phyloP scores from a whole-genome alignment of 2,113 vertebrate genomes.

The Dicerorhinus sumatrensis region DNA sequence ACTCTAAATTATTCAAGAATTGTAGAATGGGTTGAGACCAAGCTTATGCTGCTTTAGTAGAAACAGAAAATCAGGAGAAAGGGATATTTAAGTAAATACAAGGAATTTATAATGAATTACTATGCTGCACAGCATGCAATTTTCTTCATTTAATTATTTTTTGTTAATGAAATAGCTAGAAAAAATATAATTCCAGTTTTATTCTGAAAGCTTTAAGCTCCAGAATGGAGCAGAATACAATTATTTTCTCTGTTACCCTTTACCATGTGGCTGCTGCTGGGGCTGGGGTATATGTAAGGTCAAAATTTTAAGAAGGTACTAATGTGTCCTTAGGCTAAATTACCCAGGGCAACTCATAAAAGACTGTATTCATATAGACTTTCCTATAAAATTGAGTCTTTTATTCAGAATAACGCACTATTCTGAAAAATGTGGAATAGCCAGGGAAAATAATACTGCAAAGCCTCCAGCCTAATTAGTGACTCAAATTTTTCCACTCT shows the following conservation, averaged over 20 bases:
- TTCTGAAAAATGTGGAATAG: neutral
- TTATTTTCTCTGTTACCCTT: neutral
- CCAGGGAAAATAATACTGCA: neutral
- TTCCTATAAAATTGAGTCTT: neutral
- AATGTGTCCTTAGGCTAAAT: neutral
- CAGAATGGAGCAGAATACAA: neutral
- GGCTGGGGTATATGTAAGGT: neutral
- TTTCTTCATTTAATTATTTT: slow-evolving; percentile 20
- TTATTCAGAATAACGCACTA: neutral
- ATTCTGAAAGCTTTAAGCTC: neutral
- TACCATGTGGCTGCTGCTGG: neutral
- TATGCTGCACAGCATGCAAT: neutral
- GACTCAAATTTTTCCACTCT: neutral
- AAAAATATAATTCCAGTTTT: neutral
- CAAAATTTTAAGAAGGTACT: neutral
- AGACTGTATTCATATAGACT: neutral
- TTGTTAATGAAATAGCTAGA: slow-evolving; percentile 17
- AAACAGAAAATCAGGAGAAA: slow-evolving; percentile 25
- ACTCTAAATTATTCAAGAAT: slow-evolving; percentile 76
- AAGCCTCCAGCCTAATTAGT: neutral
- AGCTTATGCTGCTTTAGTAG: neutral
- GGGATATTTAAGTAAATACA: neutral
- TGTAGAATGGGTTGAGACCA: slow-evolving; percentile 9
- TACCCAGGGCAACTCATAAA: neutral
- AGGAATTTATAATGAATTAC: neutral